Percentiles rank a stretch among this genome's conserved stretches.
phyloP scores from a whole-genome alignment of 2,797 vertebrate species.

The Periophthalmus magnuspinnatus region DNA sequence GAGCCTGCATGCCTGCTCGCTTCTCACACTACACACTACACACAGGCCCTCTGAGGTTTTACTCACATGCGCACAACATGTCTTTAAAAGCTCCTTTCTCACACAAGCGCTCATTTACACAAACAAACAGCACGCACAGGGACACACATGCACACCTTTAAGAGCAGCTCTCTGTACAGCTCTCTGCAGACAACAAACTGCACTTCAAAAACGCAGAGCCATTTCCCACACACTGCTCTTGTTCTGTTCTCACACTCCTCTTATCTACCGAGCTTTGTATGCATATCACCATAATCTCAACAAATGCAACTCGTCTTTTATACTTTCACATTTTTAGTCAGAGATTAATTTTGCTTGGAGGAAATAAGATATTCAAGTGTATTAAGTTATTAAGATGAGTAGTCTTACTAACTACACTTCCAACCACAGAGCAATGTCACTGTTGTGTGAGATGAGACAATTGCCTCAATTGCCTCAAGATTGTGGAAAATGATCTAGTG shows the following conservation, averaged over 20 bases:
- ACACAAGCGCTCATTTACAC: slow-evolving; percentile 57
- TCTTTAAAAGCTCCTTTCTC: slow-evolving; percentile 50
- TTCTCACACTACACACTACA: slow-evolving; percentile 17
- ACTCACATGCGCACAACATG: slow-evolving; percentile 50
- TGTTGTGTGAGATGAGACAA: too few species aligned
- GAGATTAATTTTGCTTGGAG: neutral
- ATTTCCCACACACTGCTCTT: neutral
- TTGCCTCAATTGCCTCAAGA: too few species aligned
- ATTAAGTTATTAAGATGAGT: neutral
- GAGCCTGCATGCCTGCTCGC: slow-evolving; percentile 40
- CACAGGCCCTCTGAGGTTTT: slow-evolving; percentile 21
- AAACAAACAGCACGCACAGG: slow-evolving; percentile 63
- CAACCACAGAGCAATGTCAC: neutral
- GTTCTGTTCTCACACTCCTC: neutral
- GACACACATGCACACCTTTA: slow-evolving; percentile 43
- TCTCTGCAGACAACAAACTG: slow-evolving; percentile 7
- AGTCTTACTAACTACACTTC: too few species aligned
- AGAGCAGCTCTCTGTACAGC: slow-evolving; percentile 20
- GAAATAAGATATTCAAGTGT: neutral
- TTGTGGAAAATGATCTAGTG: too few species aligned
- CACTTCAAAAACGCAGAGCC: slow-evolving; percentile 1
- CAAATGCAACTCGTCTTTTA: neutral
- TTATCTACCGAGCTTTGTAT: neutral
- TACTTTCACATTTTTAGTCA: neutral
- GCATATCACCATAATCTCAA: neutral